Conservation (phyloP, 2,797 vertebrate species). For the Alcedo atthis region DNA sequence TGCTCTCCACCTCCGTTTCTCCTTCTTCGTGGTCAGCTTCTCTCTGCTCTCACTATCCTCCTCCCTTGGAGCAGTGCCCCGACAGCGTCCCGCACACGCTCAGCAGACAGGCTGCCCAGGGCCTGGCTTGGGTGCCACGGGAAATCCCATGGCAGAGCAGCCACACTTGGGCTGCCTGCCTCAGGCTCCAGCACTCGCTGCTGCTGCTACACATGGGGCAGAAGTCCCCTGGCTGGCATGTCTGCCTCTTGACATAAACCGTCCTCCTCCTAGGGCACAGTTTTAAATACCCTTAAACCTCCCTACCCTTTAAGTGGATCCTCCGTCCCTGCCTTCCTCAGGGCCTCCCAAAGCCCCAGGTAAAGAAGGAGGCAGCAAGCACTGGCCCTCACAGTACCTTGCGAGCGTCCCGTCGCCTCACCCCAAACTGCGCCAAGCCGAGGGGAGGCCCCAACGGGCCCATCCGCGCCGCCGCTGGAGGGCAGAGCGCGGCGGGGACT, state of each 20-base stretch:
- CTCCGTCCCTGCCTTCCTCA: neutral
- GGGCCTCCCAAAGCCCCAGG: neutral
- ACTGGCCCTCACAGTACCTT: accelerated
- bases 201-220: neutral
- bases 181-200: neutral
- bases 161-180: neutral
- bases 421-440: accelerated
- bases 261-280: neutral
- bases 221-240: neutral
- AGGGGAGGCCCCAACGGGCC: accelerated
- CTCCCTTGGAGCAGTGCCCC: neutral
- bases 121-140: accelerated
- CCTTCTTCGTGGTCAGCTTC: no score
- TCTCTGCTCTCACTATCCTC: accelerated
- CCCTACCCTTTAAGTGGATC: accelerated
- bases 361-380: no score
- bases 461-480: neutral
- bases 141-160: accelerated
- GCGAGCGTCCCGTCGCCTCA: accelerated
- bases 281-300: no score
- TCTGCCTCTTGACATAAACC: neutral
- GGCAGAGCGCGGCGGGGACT: constrained; percentile 6
- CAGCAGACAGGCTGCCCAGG: no score
- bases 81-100: neutral
- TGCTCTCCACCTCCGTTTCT: neutral